Evolutionary conservation across 2,888 invertebrate species (phyloP), one percentile per base, ranked within the genome.

Genomic region (Unio delphinus): DNA sequence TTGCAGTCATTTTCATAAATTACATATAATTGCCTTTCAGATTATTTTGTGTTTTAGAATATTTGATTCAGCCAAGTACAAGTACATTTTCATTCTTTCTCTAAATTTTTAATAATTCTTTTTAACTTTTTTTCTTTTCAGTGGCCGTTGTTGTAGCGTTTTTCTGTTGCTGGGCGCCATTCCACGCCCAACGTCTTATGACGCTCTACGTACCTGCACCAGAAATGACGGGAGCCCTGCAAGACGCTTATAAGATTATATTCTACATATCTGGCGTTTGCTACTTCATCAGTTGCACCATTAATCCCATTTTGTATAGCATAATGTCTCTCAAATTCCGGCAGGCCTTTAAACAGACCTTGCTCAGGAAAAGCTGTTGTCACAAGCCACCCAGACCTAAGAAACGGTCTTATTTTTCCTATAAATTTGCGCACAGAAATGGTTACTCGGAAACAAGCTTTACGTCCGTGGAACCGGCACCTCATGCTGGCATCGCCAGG

Each of bases 291-390:
- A 96, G 96, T 11, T 96, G 97, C 17, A 96, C 95, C 84, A 94
- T 97, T 87, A 98, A 98, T 90, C 97, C 98, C 0, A 92, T 97
- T 75, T 92, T 97, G 58, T 98, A 98, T 91, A 95, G 97, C 90
- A 95, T 96, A 68, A 96, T 98, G 96, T 97, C 96, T 17, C 94
- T 95, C 89, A 96, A 97, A 90, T 98, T 97, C 89, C 92, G 97
- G 63, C 95, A 95, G 80, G 97, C 97, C 62, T 97, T 97, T 90
- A 95, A 94, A 94, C 96, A 88, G 70, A 90, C 90, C 6, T 79
- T 90, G 26, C 73, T 83, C 30, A 77, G 71, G 54, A 69, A 76
- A 6, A 68, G 74, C 23, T 81, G 81, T 69, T 69, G 75, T 68
- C 74, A 75, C 20, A 78, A 68, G 30, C 56, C 59, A 20, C 73